Base-by-base conservation (phyloP, 2,888 invertebrate species). In the Yponomeuta cagnagella region DNA sequence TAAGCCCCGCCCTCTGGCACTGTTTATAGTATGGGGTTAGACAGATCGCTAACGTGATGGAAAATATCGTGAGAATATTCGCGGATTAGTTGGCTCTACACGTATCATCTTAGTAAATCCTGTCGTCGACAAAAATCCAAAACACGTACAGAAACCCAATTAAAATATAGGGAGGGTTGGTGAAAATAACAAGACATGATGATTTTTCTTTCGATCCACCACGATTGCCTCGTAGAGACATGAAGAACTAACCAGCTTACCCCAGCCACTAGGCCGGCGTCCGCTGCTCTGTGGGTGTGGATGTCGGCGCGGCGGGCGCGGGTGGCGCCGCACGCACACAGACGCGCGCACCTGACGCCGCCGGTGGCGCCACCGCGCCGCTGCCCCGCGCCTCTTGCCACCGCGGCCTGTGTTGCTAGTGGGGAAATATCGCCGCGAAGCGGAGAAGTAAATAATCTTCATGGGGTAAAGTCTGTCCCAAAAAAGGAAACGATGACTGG, bases 291-390 rank as follows among this genome's bases (percentile, higher is more conserved):
- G 52, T 58, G 52, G 52, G 52, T 12, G 52, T 58, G 52, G 52
- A 58, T 58, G 52, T 58, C 52, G 52, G 52, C 52, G 10, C 67
- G 52, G 64, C 48, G 52, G 48, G 58, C 23, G 52, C 65, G 84
- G 80, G 89, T 90, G 90, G 90, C 90, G 90, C 90, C 90, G 86
- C 87, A 89, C 91, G 85, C 91, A 91, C 91, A 91, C 91, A 84
- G 72, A 76, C 82, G 84, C 86, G 85, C 79, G 78, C 91, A 91
- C 91, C 90, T 91, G 91, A 90, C 91, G 90, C 89, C 75, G 72
- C 71, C 73, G 52, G 63, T 63, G 33, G 72, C 76, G 71, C 74
- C 70, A 58, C 72, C 72, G 73, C 79, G 78, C 78, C 78, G 15
- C 67, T 37, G 37, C 69, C 71, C 70, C 67, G 75, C 74, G 73